Conservation (phyloP, 2,888 invertebrate genomes). For the Azorinus chamasolen region DNA sequence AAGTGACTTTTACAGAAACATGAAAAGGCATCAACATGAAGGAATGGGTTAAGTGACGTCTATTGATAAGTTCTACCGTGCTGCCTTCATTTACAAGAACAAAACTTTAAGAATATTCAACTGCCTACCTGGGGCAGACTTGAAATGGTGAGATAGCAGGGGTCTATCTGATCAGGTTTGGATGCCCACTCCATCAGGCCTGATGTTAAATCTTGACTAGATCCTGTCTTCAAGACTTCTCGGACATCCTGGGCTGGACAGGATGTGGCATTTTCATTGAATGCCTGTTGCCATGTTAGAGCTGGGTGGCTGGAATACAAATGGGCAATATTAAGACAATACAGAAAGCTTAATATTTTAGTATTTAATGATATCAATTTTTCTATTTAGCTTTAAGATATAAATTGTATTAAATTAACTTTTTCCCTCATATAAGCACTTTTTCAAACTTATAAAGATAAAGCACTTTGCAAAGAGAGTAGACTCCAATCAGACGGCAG, state of each 20-base stretch:
- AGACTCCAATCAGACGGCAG: too few species aligned
- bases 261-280: constrained; percentile 75
- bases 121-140: constrained; percentile 76
- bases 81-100: too few species aligned
- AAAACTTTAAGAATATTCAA: too few species aligned
- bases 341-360: background rate
- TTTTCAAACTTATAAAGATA: too few species aligned
- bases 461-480: too few species aligned
- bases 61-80: too few species aligned
- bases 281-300: constrained; percentile 84
- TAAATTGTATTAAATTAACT: too few species aligned
- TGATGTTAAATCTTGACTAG: constrained; percentile 14
- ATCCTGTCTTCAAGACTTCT: constrained; percentile 20
- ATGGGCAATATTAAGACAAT: background rate
- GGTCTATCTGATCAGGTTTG: constrained; percentile 73
- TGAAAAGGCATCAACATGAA: too few species aligned
- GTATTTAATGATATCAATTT: background rate
- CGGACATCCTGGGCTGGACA: constrained; percentile 66
- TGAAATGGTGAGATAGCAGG: constrained; percentile 80
- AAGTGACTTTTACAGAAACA: too few species aligned
- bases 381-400: too few species aligned
- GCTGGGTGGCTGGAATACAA: constrained; percentile 78
- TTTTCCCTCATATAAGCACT: too few species aligned
- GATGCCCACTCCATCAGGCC: constrained; percentile 77
- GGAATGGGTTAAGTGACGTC: too few species aligned